Percentiles rank a stretch among this genome's conserved stretches.
These are phyloP conservation scores for Amphimedon queenslandica DNA, from an alignment of 37 sponge, comb jelly and placozoan genomes.

Conservation along the genomic window DNA sequence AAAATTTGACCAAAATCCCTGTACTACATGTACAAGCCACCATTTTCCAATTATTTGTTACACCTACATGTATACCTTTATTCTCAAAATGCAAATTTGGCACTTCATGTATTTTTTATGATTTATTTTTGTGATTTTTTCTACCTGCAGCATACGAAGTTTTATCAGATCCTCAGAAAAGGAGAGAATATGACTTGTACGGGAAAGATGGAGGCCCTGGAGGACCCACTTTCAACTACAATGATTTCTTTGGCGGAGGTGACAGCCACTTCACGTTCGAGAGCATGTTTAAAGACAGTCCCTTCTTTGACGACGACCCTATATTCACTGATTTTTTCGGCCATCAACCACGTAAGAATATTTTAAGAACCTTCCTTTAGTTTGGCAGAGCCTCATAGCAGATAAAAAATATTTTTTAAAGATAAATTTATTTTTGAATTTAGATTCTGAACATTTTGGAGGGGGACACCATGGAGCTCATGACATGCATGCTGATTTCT, in stretches of 20 bases:
- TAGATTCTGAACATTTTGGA: too few species aligned
- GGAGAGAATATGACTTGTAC: constrained; percentile 61
- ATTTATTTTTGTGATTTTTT: not conserved
- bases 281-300: constrained; percentile 40
- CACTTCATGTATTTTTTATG: too few species aligned
- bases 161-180: constrained; percentile 57
- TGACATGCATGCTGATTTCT: too few species aligned
- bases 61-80: too few species aligned
- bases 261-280: constrained; percentile 53
- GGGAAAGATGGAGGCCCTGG: constrained; percentile 32
- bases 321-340: constrained; percentile 3
- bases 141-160: constrained; percentile 55
- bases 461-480: too few species aligned
- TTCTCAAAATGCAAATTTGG: too few species aligned
- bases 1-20: too few species aligned
- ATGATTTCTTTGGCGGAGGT: constrained; percentile 45
- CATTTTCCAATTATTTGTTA: too few species aligned
- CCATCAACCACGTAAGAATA: not conserved
- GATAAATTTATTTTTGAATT: too few species aligned
- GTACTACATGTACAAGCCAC: too few species aligned
- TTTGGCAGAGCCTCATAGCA: too few species aligned
- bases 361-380: not conserved
- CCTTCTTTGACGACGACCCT: constrained; percentile 24
- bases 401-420: too few species aligned
- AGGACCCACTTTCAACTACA: constrained; percentile 36